Evolutionary conservation across 2,113 vertebrate genomes (phyloP).

Genomic region (Caretta caretta): DNA sequence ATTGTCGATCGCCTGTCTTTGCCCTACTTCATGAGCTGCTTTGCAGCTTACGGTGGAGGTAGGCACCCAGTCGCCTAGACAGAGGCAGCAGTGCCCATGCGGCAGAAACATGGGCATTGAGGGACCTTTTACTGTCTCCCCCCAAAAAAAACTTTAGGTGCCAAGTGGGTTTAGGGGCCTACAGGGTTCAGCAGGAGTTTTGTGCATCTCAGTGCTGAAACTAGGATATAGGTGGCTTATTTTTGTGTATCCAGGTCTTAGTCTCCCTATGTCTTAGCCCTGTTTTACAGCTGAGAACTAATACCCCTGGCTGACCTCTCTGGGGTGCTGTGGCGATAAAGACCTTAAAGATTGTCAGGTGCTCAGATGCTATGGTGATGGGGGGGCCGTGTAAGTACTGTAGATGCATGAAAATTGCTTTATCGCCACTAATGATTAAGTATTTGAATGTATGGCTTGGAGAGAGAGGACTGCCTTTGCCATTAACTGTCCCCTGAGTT

Average conservation of each 20-base stretch:
- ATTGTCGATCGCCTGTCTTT: neutral
- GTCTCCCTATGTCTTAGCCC: neutral
- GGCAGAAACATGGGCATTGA: neutral
- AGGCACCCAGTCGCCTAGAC: neutral
- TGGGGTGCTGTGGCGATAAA: neutral
- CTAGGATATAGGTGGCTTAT: neutral
- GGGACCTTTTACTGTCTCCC: neutral
- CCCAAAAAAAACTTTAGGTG: neutral
- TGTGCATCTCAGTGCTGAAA: neutral
- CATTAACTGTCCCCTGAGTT: neutral
- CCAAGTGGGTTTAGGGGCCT: neutral
- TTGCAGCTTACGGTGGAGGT: neutral
- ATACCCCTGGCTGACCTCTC: neutral
- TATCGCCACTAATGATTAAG: fast-evolving
- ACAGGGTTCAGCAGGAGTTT: neutral
- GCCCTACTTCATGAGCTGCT: neutral
- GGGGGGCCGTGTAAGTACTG: neutral
- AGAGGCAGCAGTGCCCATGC: neutral
- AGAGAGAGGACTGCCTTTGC: neutral
- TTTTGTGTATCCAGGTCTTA: neutral
- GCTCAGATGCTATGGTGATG: neutral
- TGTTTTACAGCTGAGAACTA: neutral
- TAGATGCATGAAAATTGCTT: neutral
- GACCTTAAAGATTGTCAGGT: neutral
- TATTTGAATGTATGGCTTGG: too few species aligned